phyloP scores from a whole-genome alignment of 2,888 invertebrate species.

The Oscheius myriophilus region DNA sequence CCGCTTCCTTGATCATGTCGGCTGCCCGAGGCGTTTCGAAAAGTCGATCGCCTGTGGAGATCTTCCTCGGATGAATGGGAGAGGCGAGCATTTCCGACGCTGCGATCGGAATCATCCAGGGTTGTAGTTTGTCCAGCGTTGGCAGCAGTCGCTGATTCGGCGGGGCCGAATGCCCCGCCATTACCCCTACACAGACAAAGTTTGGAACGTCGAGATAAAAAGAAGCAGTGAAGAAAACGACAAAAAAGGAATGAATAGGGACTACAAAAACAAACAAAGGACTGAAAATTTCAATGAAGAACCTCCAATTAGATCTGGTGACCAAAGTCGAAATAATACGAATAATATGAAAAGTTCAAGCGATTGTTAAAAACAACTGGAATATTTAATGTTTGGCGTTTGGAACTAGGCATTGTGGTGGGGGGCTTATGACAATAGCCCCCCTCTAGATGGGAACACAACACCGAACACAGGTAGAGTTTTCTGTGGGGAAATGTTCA shows the following conservation, averaged over 20 bases:
- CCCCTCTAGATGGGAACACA: too few species aligned
- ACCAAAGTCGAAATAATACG: too few species aligned
- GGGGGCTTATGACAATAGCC: too few species aligned
- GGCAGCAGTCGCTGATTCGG: constrained; percentile 40
- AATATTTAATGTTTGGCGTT: too few species aligned
- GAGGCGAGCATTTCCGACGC: constrained; percentile 52
- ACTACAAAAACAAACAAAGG: neutral
- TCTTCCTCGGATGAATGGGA: constrained; percentile 54
- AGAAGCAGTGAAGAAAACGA: constrained; percentile 2
- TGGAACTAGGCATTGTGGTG: too few species aligned
- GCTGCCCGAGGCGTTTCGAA: constrained; percentile 54
- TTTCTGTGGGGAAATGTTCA: too few species aligned
- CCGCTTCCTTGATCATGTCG: constrained; percentile 56
- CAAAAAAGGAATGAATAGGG: neutral
- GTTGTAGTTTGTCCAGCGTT: constrained; percentile 53
- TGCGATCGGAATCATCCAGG: constrained; percentile 65
- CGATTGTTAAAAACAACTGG: too few species aligned
- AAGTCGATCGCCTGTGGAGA: constrained; percentile 42
- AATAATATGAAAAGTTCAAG: too few species aligned
- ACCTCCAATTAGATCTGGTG: too few species aligned
- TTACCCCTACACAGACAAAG: constrained; percentile 4
- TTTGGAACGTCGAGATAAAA: constrained; percentile 8
- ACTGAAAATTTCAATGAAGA: too few species aligned
- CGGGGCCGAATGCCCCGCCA: constrained; percentile 36
- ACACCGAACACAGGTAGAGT: too few species aligned